A percentile compares a stretch with the other conserved stretches of the same genome.
Conservation (phyloP, 2,113 vertebrate genomes). For the Petrocephalus microphthalmus region DNA sequence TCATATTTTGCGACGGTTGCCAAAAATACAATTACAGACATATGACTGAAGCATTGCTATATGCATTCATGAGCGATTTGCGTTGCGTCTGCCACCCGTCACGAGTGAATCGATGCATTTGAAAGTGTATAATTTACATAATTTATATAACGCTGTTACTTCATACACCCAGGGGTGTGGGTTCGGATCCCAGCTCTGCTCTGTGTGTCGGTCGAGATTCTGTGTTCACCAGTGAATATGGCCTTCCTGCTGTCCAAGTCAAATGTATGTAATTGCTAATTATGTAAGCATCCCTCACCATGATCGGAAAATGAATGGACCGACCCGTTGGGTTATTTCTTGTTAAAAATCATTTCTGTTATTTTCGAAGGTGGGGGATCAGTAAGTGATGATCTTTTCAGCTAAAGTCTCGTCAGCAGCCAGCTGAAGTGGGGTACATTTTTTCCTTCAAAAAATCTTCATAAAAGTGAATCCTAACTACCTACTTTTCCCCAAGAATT, state of each 20-base stretch:
- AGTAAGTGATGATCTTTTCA: conserved; percentile 38
- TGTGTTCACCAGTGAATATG: background rate
- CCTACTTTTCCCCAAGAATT: conserved; percentile 49
- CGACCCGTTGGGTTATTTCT: conserved; percentile 5
- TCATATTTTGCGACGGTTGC: background rate
- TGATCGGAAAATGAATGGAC: background rate
- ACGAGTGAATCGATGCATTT: background rate
- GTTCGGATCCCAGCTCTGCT: background rate
- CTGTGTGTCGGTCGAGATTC: background rate
- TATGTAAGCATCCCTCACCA: background rate
- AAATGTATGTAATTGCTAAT: background rate
- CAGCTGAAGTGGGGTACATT: conserved; percentile 28
- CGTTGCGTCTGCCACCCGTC: background rate
- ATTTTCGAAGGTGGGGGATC: conserved; percentile 36
- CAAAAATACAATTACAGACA: background rate
- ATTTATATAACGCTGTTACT: background rate
- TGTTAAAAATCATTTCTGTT: conserved; percentile 49
- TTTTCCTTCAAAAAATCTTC: conserved; percentile 42
- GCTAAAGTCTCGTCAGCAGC: conserved; percentile 41
- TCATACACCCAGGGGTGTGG: background rate
- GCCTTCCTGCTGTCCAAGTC: background rate
- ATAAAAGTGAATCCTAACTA: conserved; percentile 29
- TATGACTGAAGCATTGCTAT: background rate
- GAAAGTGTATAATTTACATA: conserved; percentile 23
- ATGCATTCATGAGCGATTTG: background rate